phyloP scores from a whole-genome alignment of 1,140 invertebrate species.

The Trachelipus rathkii region DNA sequence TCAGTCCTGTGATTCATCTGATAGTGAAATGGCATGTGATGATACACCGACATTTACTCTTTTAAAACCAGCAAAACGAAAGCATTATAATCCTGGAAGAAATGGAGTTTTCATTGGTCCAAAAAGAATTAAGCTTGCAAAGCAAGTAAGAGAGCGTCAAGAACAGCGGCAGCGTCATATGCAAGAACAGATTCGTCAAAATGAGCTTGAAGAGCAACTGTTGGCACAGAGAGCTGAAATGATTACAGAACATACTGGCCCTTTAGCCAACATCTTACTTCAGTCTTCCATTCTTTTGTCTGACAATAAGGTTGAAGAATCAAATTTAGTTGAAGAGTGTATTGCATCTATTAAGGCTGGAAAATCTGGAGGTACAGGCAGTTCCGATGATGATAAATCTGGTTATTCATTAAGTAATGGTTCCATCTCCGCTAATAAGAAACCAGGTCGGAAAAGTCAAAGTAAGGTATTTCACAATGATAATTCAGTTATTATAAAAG shows the following conservation, averaged over 20 bases:
- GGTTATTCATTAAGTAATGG: constrained; percentile 11
- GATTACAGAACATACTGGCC: constrained; percentile 37
- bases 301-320: constrained; percentile 41
- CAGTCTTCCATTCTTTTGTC: constrained; percentile 42
- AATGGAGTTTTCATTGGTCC: constrained; percentile 43
- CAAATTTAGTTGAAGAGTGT: constrained; percentile 40
- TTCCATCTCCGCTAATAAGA: constrained; percentile 28
- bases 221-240: constrained; percentile 35
- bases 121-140: constrained; percentile 41
- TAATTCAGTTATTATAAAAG: constrained; percentile 41
- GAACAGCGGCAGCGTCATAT: constrained; percentile 37
- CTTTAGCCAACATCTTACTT: constrained; percentile 41
- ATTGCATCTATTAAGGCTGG: constrained; percentile 42
- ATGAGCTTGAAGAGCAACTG: constrained; percentile 41
- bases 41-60: constrained; percentile 37
- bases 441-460: constrained; percentile 28
- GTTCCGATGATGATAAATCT: constrained; percentile 33
- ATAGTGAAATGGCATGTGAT: constrained; percentile 39
- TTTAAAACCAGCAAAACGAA: constrained; percentile 39
- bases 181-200: constrained; percentile 40
- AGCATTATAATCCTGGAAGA: constrained; percentile 31
- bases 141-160: constrained; percentile 39
- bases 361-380: background rate
- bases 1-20: constrained; percentile 34
- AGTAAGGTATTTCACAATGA: constrained; percentile 44